A percentile compares a stretch with the other conserved stretches of the same genome.
Evolutionary conservation across 2,113 vertebrate genomes (phyloP).

Genomic region (Leptocoma aspasia): DNA sequence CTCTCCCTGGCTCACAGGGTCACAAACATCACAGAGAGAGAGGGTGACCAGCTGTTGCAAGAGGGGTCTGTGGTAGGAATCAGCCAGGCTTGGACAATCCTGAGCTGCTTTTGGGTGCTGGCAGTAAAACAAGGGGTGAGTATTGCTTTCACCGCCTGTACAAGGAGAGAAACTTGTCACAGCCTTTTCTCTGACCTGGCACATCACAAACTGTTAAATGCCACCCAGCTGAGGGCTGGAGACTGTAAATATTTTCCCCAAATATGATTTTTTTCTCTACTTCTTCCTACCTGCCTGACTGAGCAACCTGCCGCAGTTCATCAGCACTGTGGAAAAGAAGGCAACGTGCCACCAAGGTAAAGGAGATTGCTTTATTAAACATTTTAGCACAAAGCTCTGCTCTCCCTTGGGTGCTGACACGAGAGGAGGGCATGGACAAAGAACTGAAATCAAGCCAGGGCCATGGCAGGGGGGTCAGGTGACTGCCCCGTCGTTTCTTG

Average conservation of each 20-base stretch:
- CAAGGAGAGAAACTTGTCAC: background rate
- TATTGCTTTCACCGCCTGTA: rapidly evolving
- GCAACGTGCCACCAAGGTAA: rapidly evolving
- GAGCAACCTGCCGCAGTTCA: background rate
- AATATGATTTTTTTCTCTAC: background rate
- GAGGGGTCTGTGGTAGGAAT: background rate
- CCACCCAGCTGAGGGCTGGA: background rate
- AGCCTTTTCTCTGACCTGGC: background rate
- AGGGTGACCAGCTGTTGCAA: background rate
- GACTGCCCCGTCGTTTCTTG: rapidly evolving
- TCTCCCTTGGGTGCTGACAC: background rate
- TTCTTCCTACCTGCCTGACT: background rate
- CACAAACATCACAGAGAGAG: background rate
- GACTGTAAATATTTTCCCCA: background rate
- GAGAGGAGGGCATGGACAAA: background rate
- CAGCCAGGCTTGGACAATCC: background rate
- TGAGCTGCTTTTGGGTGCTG: background rate
- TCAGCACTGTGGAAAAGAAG: background rate
- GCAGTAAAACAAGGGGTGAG: background rate
- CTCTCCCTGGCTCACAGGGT: background rate
- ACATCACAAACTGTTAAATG: background rate
- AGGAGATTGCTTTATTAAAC: background rate
- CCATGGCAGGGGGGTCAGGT: background rate
- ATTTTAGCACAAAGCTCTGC: background rate
- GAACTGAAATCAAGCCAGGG: background rate